Conservation (phyloP, 1,140 invertebrate species). For the Thaumetopoea pityocampa region DNA sequence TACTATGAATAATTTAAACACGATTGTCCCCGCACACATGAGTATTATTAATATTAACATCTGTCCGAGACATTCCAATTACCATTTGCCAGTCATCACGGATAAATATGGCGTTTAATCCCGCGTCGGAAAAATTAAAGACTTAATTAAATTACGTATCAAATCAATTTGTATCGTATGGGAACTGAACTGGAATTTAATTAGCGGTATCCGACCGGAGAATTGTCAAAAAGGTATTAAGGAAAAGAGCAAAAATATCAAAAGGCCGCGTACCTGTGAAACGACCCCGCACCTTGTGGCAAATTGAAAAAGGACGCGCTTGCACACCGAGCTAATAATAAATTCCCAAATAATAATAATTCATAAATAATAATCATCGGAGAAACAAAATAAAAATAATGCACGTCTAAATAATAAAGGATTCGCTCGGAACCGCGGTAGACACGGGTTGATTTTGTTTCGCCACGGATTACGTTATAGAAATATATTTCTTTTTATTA, state of each 20-base stretch:
- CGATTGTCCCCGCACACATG: conserved; percentile 2
- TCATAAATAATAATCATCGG: conserved; percentile 73
- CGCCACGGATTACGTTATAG: no score
- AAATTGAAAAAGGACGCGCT: conserved; percentile 70
- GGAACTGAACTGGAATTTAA: conserved; percentile 50
- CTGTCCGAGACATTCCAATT: conserved; percentile 18
- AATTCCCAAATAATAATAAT: conserved; percentile 74
- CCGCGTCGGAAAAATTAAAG: conserved; percentile 22
- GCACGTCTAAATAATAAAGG: conserved; percentile 73
- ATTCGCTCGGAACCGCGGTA: conserved; percentile 37
- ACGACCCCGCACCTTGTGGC: conserved; percentile 51
- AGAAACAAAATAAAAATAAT: conserved; percentile 70
- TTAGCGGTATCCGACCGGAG: conserved; percentile 51
- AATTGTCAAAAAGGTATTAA: conserved; percentile 56
- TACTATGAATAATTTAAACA: conserved; percentile 12
- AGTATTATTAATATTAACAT: conserved; percentile 17
- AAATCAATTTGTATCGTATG: conserved; percentile 59
- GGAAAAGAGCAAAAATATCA: conserved; percentile 38
- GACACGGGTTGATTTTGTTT: conserved; percentile 45
- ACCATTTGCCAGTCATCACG: conserved; percentile 17
- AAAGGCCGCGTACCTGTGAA: conserved; percentile 43
- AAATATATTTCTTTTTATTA: no score
- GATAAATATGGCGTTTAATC: conserved; percentile 16
- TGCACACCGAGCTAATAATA: conserved; percentile 65
- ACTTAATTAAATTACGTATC: conserved; percentile 48